phyloP scores from a whole-genome alignment of 1,140 invertebrate species.

The Muscidifurax raptorellus region DNA sequence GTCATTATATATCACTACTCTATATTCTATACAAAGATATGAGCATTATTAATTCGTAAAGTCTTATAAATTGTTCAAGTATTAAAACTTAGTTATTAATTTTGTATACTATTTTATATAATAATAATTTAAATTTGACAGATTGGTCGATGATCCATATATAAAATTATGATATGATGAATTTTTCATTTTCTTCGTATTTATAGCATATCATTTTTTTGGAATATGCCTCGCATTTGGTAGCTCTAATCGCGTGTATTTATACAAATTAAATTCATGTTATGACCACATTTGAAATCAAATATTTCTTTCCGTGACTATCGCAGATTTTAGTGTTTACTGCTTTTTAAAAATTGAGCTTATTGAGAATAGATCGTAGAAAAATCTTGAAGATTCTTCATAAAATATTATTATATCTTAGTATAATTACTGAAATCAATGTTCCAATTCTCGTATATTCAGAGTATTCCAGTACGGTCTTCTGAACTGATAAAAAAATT shows the following conservation, averaged over 20 bases:
- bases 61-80: constrained; percentile 4
- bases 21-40: constrained; percentile 10
- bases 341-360: background rate
- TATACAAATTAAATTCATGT: background rate
- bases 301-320: background rate
- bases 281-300: background rate
- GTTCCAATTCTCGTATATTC: too few species aligned
- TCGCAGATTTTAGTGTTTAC: background rate
- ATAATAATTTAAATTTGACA: constrained; percentile 10
- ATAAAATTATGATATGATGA: constrained; percentile 28
- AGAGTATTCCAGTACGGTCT: background rate
- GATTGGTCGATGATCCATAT: background rate
- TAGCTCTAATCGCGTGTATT: too few species aligned
- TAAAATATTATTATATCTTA: background rate
- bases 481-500: background rate
- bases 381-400: background rate
- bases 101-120: background rate
- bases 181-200: background rate
- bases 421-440: background rate
- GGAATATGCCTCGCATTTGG: too few species aligned
- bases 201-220: background rate
- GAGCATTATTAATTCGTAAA: constrained; percentile 19
- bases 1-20: background rate
- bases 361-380: background rate
- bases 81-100: constrained; percentile 4